phyloP scores from a whole-genome alignment of 2,113 vertebrate genomes.

The Ammodramus savannarum region DNA sequence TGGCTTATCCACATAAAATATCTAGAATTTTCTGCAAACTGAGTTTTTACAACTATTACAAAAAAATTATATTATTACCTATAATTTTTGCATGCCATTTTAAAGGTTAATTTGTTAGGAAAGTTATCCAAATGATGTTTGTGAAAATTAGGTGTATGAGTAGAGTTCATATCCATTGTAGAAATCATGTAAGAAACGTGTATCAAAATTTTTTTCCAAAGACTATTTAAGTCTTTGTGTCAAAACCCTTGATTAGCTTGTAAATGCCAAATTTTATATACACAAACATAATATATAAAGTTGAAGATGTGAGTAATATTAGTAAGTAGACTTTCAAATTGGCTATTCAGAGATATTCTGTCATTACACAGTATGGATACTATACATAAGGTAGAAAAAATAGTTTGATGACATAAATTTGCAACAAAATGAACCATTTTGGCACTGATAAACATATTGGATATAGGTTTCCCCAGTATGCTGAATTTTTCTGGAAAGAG shows the following conservation, averaged over 20 bases:
- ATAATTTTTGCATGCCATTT: neutral
- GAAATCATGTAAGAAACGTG: neutral
- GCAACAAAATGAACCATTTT: neutral
- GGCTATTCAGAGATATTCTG: neutral
- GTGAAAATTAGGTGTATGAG: neutral
- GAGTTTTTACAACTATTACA: neutral
- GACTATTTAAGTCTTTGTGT: neutral
- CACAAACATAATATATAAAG: neutral
- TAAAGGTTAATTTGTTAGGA: neutral
- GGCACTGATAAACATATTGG: accelerated
- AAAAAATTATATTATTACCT: neutral
- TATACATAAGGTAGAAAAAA: neutral
- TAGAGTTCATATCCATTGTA: neutral
- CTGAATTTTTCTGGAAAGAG: neutral
- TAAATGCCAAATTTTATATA: neutral
- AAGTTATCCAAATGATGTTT: neutral
- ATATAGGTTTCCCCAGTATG: neutral
- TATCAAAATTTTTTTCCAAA: neutral
- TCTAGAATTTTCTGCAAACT: neutral
- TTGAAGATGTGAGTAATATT: neutral
- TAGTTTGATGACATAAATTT: neutral
- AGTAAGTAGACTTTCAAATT: neutral
- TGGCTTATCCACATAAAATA: neutral
- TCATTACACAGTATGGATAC: neutral
- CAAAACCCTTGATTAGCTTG: neutral